Base-by-base conservation (phyloP, 2,113 vertebrate genomes). In the Ellobius talpinus region DNA sequence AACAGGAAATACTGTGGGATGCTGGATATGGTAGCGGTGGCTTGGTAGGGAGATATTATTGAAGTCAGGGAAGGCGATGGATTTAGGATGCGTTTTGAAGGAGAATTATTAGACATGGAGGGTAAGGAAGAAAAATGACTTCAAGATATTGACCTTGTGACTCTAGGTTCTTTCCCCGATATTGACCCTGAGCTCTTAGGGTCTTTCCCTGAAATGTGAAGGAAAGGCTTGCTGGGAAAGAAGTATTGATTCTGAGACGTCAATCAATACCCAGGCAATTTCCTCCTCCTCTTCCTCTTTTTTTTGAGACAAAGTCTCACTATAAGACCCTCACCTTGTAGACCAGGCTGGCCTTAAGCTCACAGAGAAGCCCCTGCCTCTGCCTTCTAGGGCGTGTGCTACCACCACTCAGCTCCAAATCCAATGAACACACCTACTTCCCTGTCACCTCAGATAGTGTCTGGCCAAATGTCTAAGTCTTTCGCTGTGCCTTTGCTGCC, bases 1-100 rank as follows among this genome's bases (percentile, higher is more conserved):
- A 84, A 14, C 72, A 85, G 42, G 36, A 65, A 33, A 23, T 16
- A 39, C 8, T 86, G 26, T 65, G 39, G 17, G 79, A 77, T n/a
- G 5, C 52, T 9, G 4, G 10, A 12, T 11, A 16, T 24, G 33
- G 3, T 21, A 19, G 39, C 31, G 72, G 42, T 87, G 4, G 1
- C 9, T 76, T 50, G 19, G 39, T 31, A 26, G 79, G 65, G 31
- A 79, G 33, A 21, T 50, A 36, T 47, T 52, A 81, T 21, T 78
- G 65, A 86, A 58, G 50, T 66, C 5, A 90, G 61, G 24, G 11
- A 84, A 87, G 11, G 65, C 12, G 47, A 31, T 63, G 72, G 23
- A 78, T 68, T 74, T 94, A 55, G 13, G n/a, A 42, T 87, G 73
- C 19, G 52, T 89, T 95, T 82, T 74, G 39, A 47, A 92, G 31